Base-by-base conservation (phyloP, 2,797 vertebrate species). In the Cercopithecus petaurista region DNA sequence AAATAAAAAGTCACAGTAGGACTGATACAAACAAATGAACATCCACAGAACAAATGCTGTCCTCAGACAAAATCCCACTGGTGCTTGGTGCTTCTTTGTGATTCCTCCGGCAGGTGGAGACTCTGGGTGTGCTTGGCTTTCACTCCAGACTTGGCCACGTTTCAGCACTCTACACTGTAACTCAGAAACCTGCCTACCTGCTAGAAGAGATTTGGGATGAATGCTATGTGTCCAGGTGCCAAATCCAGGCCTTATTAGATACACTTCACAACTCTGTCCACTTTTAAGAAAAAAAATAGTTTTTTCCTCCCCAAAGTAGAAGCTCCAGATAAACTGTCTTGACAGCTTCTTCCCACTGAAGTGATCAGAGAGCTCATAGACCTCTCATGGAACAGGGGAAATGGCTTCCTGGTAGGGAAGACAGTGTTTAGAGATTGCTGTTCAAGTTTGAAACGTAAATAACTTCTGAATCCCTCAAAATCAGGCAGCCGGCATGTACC, bases 391-490 rank as follows among this genome's bases (percentile, higher is more conserved):
- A 96, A 92, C 70, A 36, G 36, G 14, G 24, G 21, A 82, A 86
- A 72, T 46, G 11, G 33, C 61, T 87, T 92, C 76, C 36, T 86
- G 9, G 9, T 67, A 84, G 83, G 33, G 48, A 92, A 91, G 57
- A 90, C 17, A 36, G 76, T 26, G 26, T 57, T 75, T 72, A n/a
- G 79, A 95, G 72, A 80, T 72, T 61, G 33, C 22, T 43, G 14
- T 57, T 72, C 48, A 67, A 93, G 46, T 39, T 88, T 72, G 61
- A 72, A 91, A 90, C 43, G 88, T 92, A 93, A 90, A 93, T 95
- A 95, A 90, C 88, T 76, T 93, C 22, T 57, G 70, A 72, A 95
- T 96, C 15, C 41, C 89, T 96, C 90, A 52, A 83, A 90, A 70
- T 77, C 82, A 87, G 93, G 64, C 85, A 90, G 88, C 59, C 43